phyloP scores from a whole-genome alignment of 2,113 vertebrate species.

The Sciurus niger region DNA sequence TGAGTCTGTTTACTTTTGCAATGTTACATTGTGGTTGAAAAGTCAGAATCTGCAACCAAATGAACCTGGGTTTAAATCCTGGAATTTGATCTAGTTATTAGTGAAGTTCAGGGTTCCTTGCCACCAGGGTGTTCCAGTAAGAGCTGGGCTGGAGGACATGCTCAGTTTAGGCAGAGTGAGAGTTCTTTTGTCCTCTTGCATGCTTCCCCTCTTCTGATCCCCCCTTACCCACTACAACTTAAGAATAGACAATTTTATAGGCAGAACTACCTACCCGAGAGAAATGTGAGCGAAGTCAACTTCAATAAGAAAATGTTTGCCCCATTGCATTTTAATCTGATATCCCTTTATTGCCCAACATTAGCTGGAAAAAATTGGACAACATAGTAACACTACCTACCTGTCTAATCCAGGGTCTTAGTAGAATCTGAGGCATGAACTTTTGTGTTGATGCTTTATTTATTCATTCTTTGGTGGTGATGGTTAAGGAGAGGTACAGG shows the following conservation, averaged over 20 bases:
- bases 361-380: not conserved
- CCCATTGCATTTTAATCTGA: not conserved
- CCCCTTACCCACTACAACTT: not conserved
- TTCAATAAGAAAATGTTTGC: not conserved
- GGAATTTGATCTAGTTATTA: not conserved
- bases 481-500: not conserved
- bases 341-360: not conserved
- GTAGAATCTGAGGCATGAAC: not conserved
- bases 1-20: not conserved
- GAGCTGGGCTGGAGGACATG: not conserved
- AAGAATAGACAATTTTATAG: not conserved
- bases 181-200: not conserved
- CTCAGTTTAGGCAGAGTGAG: not conserved
- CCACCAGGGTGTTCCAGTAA: not conserved
- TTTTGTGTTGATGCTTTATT: not conserved
- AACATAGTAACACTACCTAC: not conserved
- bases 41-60: not conserved
- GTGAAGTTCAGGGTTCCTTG: not conserved
- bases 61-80: not conserved
- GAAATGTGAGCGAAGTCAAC: not conserved
- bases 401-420: not conserved
- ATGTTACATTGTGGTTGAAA: not conserved
- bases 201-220: not conserved
- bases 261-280: not conserved
- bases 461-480: not conserved